Evolutionary conservation across 2,888 invertebrate species (phyloP).

Genomic region (Lochmaea crataegi): DNA sequence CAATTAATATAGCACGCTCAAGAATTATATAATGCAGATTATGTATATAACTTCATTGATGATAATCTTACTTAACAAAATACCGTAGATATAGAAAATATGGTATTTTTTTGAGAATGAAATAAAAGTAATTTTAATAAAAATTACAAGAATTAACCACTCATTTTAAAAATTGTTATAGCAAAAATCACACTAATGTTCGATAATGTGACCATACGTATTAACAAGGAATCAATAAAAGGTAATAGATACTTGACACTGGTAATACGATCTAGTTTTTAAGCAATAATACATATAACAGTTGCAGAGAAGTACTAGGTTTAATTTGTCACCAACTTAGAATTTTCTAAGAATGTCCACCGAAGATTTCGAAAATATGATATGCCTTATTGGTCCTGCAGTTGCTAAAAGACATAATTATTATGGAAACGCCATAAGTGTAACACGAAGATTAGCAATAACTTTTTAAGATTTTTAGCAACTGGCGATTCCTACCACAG

Average conservation of each 20-base stretch:
- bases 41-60: background rate
- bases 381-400: too few relatives aligned
- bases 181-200: background rate
- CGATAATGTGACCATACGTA: background rate
- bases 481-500: too few relatives aligned
- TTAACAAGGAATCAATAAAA: conserved; percentile 3
- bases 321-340: background rate
- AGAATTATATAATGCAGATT: background rate
- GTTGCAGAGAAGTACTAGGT: background rate
- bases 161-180: background rate
- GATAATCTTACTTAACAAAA: background rate
- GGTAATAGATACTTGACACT: conserved; percentile 21
- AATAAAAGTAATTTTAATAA: too few relatives aligned
- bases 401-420: too few relatives aligned
- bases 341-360: too few relatives aligned
- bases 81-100: too few relatives aligned
- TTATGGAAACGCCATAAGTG: too few relatives aligned
- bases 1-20: background rate
- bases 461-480: too few relatives aligned
- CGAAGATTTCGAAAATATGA: too few relatives aligned
- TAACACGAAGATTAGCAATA: too few relatives aligned
- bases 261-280: conserved; percentile 24
- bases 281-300: conserved; percentile 9
- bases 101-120: too few relatives aligned
- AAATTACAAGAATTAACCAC: background rate